A percentile compares a stretch with the other conserved stretches of the same genome.
phyloP scores from a whole-genome alignment of 2,888 invertebrate species.

The Capitulum mitella region DNA sequence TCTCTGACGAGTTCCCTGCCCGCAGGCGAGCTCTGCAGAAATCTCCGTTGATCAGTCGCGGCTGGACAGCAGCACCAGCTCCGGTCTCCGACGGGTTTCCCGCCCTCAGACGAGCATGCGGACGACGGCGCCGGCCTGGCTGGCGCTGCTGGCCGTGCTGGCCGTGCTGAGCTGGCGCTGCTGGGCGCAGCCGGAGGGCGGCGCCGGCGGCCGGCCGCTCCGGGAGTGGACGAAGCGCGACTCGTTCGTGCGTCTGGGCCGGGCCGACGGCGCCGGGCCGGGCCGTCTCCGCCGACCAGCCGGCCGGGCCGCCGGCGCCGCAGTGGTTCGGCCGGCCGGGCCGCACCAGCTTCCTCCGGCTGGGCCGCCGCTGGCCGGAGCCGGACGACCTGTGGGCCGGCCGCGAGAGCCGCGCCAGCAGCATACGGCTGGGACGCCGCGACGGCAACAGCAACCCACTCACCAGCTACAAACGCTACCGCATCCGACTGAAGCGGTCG shows the following conservation, averaged over 20 bases:
- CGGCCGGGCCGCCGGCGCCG: background rate
- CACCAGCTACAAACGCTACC: background rate
- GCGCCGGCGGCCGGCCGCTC: too few relatives aligned
- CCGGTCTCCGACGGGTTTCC: too few relatives aligned
- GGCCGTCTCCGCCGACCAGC: background rate
- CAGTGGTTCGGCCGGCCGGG: background rate
- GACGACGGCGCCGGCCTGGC: too few relatives aligned
- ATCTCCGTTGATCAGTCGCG: too few relatives aligned
- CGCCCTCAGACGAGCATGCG: too few relatives aligned
- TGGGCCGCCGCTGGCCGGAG: background rate
- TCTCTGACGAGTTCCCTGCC: too few relatives aligned
- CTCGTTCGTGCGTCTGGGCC: background rate
- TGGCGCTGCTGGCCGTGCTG: too few relatives aligned
- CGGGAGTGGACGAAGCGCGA: background rate
- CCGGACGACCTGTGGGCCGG: too few relatives aligned
- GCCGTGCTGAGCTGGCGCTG: too few relatives aligned
- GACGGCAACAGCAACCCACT: background rate
- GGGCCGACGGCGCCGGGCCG: background rate
- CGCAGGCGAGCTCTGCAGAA: too few relatives aligned
- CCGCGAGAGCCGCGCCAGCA: background rate
- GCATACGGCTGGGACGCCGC: background rate
- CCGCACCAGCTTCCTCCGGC: background rate
- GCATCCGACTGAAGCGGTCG: background rate
- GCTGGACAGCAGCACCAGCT: too few relatives aligned
- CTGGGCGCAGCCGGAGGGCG: too few relatives aligned